phyloP scores from a whole-genome alignment of 2,797 vertebrate species.

The Sarcophilus harrisii region DNA sequence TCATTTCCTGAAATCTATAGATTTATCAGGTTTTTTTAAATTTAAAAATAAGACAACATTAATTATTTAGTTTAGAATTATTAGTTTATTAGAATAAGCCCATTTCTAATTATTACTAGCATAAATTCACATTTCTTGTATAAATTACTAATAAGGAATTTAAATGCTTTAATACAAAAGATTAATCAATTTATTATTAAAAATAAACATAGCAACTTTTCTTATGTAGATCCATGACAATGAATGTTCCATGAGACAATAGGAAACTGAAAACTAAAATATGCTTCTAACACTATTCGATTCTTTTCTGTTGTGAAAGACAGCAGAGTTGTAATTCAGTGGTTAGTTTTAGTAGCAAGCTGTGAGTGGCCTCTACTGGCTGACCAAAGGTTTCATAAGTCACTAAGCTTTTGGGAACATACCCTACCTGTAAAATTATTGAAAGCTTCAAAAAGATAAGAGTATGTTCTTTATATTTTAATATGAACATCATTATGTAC shows the following conservation, averaged over 20 bases:
- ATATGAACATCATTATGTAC: neutral
- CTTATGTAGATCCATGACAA: neutral
- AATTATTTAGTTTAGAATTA: slow-evolving; percentile 60
- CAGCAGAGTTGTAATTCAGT: neutral
- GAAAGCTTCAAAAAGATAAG: slow-evolving; percentile 8
- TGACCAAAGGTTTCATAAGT: slow-evolving; percentile 92
- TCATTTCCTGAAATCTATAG: slow-evolving; percentile 46
- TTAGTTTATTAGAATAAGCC: slow-evolving; percentile 38
- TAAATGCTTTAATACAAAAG: slow-evolving; percentile 46
- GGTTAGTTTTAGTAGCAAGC: slow-evolving; percentile 89
- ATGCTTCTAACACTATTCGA: neutral
- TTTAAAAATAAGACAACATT: slow-evolving; percentile 51
- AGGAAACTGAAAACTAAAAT: slow-evolving; percentile 12
- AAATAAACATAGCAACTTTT: slow-evolving; percentile 21
- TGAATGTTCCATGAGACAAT: neutral
- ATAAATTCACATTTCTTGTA: slow-evolving; percentile 53
- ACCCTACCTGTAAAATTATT: slow-evolving; percentile 9
- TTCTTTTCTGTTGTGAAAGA: neutral
- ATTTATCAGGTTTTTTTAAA: neutral
- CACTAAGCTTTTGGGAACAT: slow-evolving; percentile 70
- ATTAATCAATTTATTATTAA: slow-evolving; percentile 42
- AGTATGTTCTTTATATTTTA: accelerated
- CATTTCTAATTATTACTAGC: slow-evolving; percentile 58
- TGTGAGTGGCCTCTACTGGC: slow-evolving; percentile 99
- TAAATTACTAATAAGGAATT: slow-evolving; percentile 42